phyloP scores from a whole-genome alignment of 2,113 vertebrate species.

The Patagioenas fasciata region DNA sequence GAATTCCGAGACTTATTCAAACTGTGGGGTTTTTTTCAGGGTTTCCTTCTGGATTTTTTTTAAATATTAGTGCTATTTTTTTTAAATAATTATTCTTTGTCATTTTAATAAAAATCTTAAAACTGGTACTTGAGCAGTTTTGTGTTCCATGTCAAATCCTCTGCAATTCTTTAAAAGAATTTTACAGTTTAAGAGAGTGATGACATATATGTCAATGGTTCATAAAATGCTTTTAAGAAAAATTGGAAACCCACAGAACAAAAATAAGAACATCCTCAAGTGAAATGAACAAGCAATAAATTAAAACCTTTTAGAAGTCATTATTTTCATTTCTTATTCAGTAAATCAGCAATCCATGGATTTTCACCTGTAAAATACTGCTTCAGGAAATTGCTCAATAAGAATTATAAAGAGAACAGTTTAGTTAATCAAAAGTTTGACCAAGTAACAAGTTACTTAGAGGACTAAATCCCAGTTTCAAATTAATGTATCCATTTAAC shows the following conservation, averaged over 20 bases:
- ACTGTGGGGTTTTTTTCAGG: neutral
- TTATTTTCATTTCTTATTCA: neutral
- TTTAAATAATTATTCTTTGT: neutral
- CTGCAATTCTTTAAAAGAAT: neutral
- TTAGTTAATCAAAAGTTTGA: constrained; percentile 69
- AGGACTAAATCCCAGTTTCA: constrained; percentile 15
- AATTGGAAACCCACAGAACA: neutral
- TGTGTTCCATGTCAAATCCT: neutral
- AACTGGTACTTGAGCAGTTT: neutral
- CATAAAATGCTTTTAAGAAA: constrained; percentile 11
- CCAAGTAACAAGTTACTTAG: constrained; percentile 47
- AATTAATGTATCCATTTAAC: constrained; percentile 46
- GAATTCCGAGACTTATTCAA: neutral
- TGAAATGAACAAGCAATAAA: constrained; percentile 36
- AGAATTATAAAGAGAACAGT: constrained; percentile 50
- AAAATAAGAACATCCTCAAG: neutral
- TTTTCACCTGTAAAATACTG: constrained; percentile 52
- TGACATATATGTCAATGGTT: neutral
- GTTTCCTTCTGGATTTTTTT: neutral
- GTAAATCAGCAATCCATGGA: constrained; percentile 11
- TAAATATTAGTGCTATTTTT: neutral
- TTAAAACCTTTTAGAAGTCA: constrained; percentile 16
- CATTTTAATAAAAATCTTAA: neutral
- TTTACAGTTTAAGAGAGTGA: neutral
- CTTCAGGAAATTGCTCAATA: constrained; percentile 45